phyloP scores from a whole-genome alignment of 2,888 invertebrate species.

The Cerastis leucographa region DNA sequence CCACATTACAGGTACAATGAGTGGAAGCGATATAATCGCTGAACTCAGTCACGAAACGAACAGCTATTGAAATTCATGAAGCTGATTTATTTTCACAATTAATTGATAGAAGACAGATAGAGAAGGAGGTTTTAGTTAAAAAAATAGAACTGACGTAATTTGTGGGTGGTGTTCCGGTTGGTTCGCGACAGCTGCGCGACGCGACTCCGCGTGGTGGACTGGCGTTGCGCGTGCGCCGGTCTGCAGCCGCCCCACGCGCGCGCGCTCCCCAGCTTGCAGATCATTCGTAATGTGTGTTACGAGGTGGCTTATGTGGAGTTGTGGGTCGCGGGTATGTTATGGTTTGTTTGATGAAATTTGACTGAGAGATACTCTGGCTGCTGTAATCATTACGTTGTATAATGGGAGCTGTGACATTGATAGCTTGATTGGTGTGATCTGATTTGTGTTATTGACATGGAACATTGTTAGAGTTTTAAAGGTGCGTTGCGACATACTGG shows the following conservation, averaged over 20 bases:
- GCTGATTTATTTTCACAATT: slow-evolving; percentile 41
- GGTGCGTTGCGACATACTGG: slow-evolving; percentile 1
- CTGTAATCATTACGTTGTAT: slow-evolving; percentile 57
- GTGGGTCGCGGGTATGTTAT: slow-evolving; percentile 78
- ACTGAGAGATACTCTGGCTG: slow-evolving; percentile 46
- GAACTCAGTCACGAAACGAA: slow-evolving; percentile 54
- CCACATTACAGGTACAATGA: slow-evolving; percentile 67
- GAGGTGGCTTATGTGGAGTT: slow-evolving; percentile 83
- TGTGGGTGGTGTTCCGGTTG: slow-evolving; percentile 65
- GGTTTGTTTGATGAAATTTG: slow-evolving; percentile 68
- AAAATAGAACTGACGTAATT: slow-evolving; percentile 70
- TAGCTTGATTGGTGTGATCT: slow-evolving; percentile 34
- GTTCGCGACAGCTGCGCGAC: slow-evolving; percentile 84
- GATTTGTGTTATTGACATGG: slow-evolving; percentile 4
- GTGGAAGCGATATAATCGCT: slow-evolving; percentile 65
- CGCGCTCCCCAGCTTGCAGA: slow-evolving; percentile 71
- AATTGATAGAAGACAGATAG: slow-evolving; percentile 46
- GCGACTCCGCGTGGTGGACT: slow-evolving; percentile 86
- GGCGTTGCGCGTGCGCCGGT: slow-evolving; percentile 76
- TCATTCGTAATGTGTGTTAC: slow-evolving; percentile 83
- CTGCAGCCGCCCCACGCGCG: slow-evolving; percentile 74
- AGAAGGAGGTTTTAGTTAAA: slow-evolving; percentile 44
- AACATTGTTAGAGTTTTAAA: not conserved
- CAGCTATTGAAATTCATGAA: slow-evolving; percentile 47
- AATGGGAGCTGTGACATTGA: slow-evolving; percentile 59